Conservation (phyloP, 1,140 invertebrate species). For the Drosophila leontia region DNA sequence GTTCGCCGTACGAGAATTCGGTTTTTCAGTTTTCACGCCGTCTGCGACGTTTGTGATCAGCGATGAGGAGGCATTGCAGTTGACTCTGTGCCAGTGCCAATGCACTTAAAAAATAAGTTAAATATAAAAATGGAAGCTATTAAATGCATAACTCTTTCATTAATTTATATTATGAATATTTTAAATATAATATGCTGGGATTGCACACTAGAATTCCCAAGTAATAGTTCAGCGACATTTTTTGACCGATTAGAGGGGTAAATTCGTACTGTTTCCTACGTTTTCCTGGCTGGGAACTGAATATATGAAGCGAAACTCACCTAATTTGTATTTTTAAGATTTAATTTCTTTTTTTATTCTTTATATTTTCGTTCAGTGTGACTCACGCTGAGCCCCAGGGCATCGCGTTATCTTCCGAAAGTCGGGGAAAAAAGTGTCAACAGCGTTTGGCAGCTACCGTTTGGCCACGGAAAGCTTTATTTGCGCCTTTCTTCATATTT, state of each 20-base stretch:
- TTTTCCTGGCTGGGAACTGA: too few species aligned
- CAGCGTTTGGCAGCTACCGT: constrained; percentile 69
- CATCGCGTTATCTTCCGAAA: constrained; percentile 40
- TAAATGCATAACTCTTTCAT: too few species aligned
- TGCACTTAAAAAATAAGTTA: neutral
- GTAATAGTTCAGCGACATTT: too few species aligned
- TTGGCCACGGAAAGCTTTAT: constrained; percentile 49
- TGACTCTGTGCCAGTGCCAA: constrained; percentile 24
- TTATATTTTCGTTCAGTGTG: neutral
- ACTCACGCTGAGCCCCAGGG: constrained; percentile 51
- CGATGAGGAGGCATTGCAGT: constrained; percentile 45
- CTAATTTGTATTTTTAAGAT: neutral
- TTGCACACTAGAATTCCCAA: neutral
- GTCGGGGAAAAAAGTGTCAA: constrained; percentile 71
- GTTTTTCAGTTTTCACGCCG: constrained; percentile 57
- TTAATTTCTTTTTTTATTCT: neutral
- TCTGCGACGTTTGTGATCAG: constrained; percentile 52
- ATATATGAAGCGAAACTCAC: too few species aligned
- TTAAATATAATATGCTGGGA: too few species aligned
- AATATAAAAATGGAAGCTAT: neutral
- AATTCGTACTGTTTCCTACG: too few species aligned
- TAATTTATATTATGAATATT: too few species aligned
- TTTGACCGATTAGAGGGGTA: too few species aligned
- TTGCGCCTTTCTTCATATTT: constrained; percentile 76
- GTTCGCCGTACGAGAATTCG: constrained; percentile 54